Evolutionary conservation across 2,797 vertebrate genomes (phyloP).

Genomic region (Bradypodion ventrale): DNA sequence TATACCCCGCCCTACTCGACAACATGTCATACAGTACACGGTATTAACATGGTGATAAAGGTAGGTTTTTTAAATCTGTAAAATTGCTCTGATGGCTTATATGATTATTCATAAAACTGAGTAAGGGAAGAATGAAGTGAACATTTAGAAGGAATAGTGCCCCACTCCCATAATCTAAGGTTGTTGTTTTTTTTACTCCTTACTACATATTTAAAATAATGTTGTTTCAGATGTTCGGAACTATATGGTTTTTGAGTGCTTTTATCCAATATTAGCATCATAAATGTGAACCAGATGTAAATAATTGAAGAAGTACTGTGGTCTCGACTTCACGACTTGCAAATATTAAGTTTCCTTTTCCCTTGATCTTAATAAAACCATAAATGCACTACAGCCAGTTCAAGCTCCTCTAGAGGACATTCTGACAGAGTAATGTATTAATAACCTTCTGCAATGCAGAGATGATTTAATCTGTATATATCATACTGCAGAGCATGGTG

Average conservation of each 20-base stretch:
- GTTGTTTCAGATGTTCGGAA: neutral
- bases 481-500: slow-evolving; percentile 57
- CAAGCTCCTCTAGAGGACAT: slow-evolving; percentile 57
- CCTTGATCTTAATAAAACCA: neutral
- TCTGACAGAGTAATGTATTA: slow-evolving; percentile 54
- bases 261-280: slow-evolving; percentile 32
- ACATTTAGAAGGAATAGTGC: neutral
- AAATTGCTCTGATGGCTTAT: neutral
- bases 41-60: neutral
- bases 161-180: neutral
- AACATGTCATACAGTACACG: neutral
- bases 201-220: neutral
- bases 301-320: slow-evolving; percentile 7
- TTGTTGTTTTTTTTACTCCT: neutral
- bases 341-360: slow-evolving; percentile 39
- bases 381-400: slow-evolving; percentile 16
- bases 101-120: neutral
- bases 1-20: too few species aligned
- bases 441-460: slow-evolving; percentile 67
- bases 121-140: neutral
- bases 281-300: slow-evolving; percentile 29
- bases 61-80: neutral
- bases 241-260: neutral
- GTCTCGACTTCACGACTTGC: neutral
- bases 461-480: slow-evolving; percentile 63